Base-by-base conservation (phyloP, 1,140 invertebrate genomes). In the Mercenaria mercenaria region DNA sequence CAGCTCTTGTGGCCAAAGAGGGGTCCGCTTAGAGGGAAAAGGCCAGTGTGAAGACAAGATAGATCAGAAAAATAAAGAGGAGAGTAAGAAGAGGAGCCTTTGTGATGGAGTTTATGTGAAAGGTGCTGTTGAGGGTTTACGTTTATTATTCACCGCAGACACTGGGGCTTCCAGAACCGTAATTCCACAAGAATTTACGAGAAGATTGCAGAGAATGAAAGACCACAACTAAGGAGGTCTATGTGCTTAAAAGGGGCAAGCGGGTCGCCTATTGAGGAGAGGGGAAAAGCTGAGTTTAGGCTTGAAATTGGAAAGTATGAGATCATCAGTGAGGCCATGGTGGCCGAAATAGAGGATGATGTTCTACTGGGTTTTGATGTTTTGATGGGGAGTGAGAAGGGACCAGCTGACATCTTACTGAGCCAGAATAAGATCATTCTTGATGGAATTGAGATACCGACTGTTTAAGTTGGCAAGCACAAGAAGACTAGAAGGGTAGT, bases 131-230 rank as follows among this genome's bases (percentile, higher is more conserved):
- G 67, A 59, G 15, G 43, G 82, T 13, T 37, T 43, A 13, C 29
- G 29, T 10, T 1, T 86, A 29, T 23, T 43, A 26, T 84, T 84
- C 37, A 84, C 82, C 18, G 64, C 82, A 26, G 82, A 84, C 39
- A 84, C 82, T 3, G 64, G 82, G 64, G 83, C 83, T 10, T 39
- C 83, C 15, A 74, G 39, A 34, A 86, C 83, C 15, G 76, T 86
- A 39, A 41, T 86, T 86, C 83, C 13, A 18, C 15, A 4, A 50
- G 50, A 39, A 41, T 86, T 11, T 86, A 52, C 37, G 8, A 76
- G 20, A 52, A 26, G 69, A 32, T 86, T 20, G 8, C 8, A 13
- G 20, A 52, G 1, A 15, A 29, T n/a, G n/a, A 32, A 26, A 20
- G 67, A 3, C 83, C 83, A 39, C 2, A 0, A 8, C 50, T 86